Base-by-base conservation (phyloP, 2,888 invertebrate genomes). In the Orthosia gracilis region DNA sequence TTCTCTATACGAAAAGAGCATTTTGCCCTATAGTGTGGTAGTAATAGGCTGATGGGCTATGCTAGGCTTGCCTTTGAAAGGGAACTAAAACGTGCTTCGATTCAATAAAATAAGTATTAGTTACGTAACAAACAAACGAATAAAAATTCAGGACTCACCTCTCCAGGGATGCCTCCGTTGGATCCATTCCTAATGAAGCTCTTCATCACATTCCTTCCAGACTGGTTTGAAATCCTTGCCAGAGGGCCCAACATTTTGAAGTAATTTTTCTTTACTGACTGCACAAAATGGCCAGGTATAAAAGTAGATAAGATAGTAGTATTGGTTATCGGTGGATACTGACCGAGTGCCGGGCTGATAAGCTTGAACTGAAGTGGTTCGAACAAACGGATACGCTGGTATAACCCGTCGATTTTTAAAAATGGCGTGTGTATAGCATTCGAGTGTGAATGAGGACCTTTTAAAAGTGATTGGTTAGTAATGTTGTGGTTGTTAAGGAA, bases 161-260 rank as follows among this genome's bases (percentile, higher is more conserved):
- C 94, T 2, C 96, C 95, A 59, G 96, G 95, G 12, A 94, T 78
- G 1, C 95, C 95, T 13, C 96, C 96, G 80, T 94, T 89, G 4
- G 94, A 95, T 5, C 95, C 95, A 73, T 95, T 94, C 78, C 96
- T 94, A 7, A 95, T 82, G 63, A 91, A 89, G 58, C 80, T 94
- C 79, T 79, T 92, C 93, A 96, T 92, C 72, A 94, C 94, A 92
- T 92, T 94, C 69, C 93, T 93, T 2, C 94, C 93, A 26, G 90
- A 80, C 65, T 93, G 90, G 79, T 91, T 92, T 1, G 94, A 93
- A 90, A 94, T 92, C 79, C 94, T 95, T 11, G 94, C 93, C 57
- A 96, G 75, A 26, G 95, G 92, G 63, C 94, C 95, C 80, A 96
- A 87, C 96, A 96, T 96, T 91, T 94, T 94, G 80, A 62, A 88